Percentiles rank a stretch among this genome's conserved stretches.
phyloP scores from a whole-genome alignment of 2,888 invertebrate genomes.

The Trilocha varians region DNA sequence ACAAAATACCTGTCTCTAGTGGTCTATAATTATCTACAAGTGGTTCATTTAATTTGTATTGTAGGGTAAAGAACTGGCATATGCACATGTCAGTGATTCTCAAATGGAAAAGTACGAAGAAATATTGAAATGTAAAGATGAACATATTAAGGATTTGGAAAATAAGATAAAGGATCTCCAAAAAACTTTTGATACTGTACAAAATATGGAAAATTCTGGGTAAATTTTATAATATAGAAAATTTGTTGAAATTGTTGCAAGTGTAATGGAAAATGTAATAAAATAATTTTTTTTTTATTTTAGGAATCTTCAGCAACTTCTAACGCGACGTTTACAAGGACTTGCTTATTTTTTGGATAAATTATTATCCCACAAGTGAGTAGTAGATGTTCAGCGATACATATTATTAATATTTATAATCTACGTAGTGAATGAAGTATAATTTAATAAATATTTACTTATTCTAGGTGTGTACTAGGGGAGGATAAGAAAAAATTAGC shows the following conservation, averaged over 20 bases:
- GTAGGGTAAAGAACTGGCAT: slow-evolving; percentile 54
- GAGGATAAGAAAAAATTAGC: slow-evolving; percentile 65
- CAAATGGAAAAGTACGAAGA: slow-evolving; percentile 62
- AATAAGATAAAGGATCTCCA: slow-evolving; percentile 53
- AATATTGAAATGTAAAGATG: slow-evolving; percentile 68
- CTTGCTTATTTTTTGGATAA: slow-evolving; percentile 78
- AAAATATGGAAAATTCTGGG: slow-evolving; percentile 43
- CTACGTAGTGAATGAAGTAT: background rate
- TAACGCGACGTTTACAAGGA: slow-evolving; percentile 77
- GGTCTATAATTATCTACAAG: no score
- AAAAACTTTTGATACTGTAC: slow-evolving; percentile 40
- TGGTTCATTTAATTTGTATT: no score
- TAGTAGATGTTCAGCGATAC: slow-evolving; percentile 18
- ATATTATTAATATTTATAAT: no score
- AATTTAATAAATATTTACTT: background rate
- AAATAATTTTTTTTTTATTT: no score
- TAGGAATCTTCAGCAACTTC: slow-evolving; percentile 63
- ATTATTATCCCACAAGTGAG: slow-evolving; percentile 74
- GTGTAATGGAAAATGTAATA: no score
- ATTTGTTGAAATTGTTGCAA: no score
- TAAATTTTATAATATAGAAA: no score
- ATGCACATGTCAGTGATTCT: slow-evolving; percentile 56
- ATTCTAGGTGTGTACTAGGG: slow-evolving; percentile 57
- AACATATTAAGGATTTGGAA: slow-evolving; percentile 69
- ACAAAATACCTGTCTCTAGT: no score